Base-by-base conservation (phyloP, 2,888 invertebrate species). In the Sesamia inferens region DNA sequence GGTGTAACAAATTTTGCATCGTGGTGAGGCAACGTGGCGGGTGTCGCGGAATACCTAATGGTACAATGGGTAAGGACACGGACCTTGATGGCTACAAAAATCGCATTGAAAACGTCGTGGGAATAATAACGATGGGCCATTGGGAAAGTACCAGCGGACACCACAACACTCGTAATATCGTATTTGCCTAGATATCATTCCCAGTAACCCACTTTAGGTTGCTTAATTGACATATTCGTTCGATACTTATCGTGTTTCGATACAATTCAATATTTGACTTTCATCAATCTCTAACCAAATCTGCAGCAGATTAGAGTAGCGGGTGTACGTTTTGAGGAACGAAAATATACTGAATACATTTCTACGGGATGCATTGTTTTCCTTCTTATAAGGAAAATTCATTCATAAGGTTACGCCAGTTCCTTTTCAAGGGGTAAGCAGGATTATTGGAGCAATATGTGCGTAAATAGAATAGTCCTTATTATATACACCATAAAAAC, bases 1-100 rank as follows among this genome's bases (percentile, higher is more conserved):
- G 95, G 95, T 95, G 96, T 95, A 93, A 94, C 93, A 95, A 96
- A 96, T 96, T 96, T 95, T 95, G 95, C 95, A 96, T 96, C 89
- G 90, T 90, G 84, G 93, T 96, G 96, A 89, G 94, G 96, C 95
- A 96, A 96, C 87, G 91, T 85, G 77, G 93, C 85, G 92, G 92
- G 91, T 93, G 94, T 91, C 91, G 87, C 89, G 88, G 96, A 96
- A 96, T 96, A 96, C 96, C 91, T 95, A 96, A 96, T 96, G 91
- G 91, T 94, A 76, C 93, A 91, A 94, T 95, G 93, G 93, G 91
- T 94, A 95, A 94, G 94, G 94, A 94, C 94, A 90, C 89, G 93
- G 92, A 93, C 96, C 95, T 96, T 95, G 95, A 94, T 95, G 92
- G 93, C 92, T 92, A 94, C 94, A 93, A 96, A 96, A 96, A 94